These are phyloP conservation scores for Protobothrops mucrosquamatus DNA, from an alignment of 2,113 vertebrate species.

Conservation along the genomic window DNA sequence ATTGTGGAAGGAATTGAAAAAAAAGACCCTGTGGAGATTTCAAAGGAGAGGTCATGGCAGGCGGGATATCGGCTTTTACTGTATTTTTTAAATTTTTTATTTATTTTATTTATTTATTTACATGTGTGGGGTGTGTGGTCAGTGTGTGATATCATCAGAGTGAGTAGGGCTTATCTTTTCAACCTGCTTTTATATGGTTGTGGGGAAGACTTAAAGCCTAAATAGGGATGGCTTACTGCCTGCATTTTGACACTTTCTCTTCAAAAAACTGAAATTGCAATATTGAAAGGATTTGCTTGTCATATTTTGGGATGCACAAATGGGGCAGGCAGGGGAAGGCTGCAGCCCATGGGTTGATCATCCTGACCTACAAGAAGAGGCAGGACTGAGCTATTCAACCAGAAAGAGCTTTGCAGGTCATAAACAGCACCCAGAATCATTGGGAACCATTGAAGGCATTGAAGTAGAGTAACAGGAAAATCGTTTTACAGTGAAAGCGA, in stretches of 20 bases:
- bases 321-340: not conserved
- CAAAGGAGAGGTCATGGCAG: not conserved
- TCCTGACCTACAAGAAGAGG: not conserved
- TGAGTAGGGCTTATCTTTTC: not conserved
- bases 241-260: not conserved
- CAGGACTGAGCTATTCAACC: not conserved
- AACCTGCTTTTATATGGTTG: not conserved
- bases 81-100: not conserved
- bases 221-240: not conserved
- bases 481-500: not conserved
- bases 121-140: not conserved
- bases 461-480: not conserved
- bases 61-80: not conserved
- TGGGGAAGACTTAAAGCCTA: not conserved
- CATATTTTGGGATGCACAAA: not conserved
- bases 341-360: not conserved
- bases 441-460: not conserved
- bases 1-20: not conserved
- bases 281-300: not conserved
- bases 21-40: not conserved
- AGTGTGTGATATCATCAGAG: not conserved
- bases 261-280: not conserved
- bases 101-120: not conserved
- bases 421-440: not conserved
- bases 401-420: not conserved